Conservation (phyloP, 2,888 invertebrate species). For the Corbicula japonica region DNA sequence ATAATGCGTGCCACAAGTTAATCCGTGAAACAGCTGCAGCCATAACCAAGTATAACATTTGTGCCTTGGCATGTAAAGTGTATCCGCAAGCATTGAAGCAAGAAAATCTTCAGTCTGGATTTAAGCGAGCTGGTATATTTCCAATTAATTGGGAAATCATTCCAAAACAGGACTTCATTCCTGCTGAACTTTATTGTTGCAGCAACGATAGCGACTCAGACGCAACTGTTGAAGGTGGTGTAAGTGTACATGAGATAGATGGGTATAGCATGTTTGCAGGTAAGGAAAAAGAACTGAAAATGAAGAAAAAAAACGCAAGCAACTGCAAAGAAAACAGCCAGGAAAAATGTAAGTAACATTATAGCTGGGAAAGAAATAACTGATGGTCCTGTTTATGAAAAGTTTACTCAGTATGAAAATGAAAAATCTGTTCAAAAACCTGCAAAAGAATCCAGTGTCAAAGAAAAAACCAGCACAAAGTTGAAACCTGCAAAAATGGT, state of each 20-base stretch:
- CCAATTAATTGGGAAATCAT: conserved; percentile 3
- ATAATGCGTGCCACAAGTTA: conserved; percentile 22
- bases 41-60: conserved; percentile 28
- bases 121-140: conserved; percentile 24
- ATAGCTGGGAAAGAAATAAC: conserved; percentile 3
- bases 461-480: too few species aligned
- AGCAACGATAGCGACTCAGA: too few species aligned
- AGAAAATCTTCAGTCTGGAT: conserved; percentile 30
- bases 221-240: conserved; percentile 11
- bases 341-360: too few species aligned
- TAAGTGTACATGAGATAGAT: background rate
- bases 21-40: conserved; percentile 8
- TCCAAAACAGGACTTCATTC: conserved; percentile 11
- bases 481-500: too few species aligned
- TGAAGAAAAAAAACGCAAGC: conserved; percentile 1
- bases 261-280: too few species aligned
- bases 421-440: background rate
- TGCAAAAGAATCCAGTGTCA: too few species aligned
- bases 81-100: background rate
- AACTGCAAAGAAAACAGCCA: too few species aligned
- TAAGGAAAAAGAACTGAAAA: conserved; percentile 8
- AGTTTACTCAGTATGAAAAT: background rate
- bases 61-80: conserved; percentile 28
- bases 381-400: background rate
- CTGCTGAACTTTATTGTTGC: too few species aligned